These are phyloP conservation scores for Pampus argenteus DNA, from an alignment of 2,797 vertebrate genomes.

Conservation along the genomic window DNA sequence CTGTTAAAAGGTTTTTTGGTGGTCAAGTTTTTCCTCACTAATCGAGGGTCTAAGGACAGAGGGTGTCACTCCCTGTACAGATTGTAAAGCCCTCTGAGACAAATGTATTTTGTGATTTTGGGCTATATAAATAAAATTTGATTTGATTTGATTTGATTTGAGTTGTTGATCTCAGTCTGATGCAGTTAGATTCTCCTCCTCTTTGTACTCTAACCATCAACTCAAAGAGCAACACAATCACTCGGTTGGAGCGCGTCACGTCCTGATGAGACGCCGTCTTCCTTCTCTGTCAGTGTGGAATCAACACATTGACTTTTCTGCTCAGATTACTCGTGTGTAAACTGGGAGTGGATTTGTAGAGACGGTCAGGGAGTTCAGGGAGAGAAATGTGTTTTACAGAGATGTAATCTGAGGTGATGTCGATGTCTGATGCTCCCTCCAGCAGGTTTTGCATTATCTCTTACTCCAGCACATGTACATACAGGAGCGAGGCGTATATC, in stretches of 20 bases:
- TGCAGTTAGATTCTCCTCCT: background rate
- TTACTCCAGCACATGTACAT: background rate
- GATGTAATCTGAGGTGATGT: constrained; percentile 10
- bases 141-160: too few species aligned
- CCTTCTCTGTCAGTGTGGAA: background rate
- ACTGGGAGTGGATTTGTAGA: constrained; percentile 23
- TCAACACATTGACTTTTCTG: background rate
- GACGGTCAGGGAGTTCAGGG: background rate
- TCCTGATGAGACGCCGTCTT: background rate
- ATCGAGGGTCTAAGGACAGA: too few species aligned
- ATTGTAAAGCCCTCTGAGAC: too few species aligned
- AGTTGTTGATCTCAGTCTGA: constrained; percentile 14
- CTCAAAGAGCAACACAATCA: too few species aligned
- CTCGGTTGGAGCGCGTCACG: background rate
- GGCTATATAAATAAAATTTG: too few species aligned
- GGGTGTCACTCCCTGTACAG: too few species aligned
- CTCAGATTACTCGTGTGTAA: constrained; percentile 12
- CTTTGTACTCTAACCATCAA: background rate
- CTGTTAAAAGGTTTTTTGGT: too few species aligned
- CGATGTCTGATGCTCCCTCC: background rate
- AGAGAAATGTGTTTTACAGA: background rate
- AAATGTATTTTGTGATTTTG: too few species aligned
- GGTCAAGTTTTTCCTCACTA: too few species aligned
- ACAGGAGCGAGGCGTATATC: background rate
- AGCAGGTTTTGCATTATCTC: constrained; percentile 1